A percentile compares a stretch with the other conserved stretches of the same genome.
These are phyloP conservation scores for Nephrotoma guestfalica DNA, from an alignment of 2,888 invertebrate genomes.

Conservation along the genomic window DNA sequence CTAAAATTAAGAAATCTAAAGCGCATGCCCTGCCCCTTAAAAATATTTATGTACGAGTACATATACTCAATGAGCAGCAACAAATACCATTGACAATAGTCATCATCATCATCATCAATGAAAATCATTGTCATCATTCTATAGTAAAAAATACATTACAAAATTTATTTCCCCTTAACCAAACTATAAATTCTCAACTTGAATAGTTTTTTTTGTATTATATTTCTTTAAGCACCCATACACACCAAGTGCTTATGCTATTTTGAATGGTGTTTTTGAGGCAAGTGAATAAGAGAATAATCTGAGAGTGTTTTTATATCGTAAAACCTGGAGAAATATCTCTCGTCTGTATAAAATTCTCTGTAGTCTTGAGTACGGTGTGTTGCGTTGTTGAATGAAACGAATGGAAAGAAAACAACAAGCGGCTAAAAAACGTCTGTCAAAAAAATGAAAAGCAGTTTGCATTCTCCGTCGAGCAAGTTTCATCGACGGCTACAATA, in stretches of 20 bases:
- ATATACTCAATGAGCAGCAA: background rate
- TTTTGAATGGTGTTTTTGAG: background rate
- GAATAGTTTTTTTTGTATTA: background rate
- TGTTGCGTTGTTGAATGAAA: background rate
- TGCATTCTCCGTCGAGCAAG: conserved; percentile 5
- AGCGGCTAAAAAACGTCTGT: conserved; percentile 3
- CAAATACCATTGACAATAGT: background rate
- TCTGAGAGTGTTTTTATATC: background rate
- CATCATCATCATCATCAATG: background rate
- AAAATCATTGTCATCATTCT: background rate
- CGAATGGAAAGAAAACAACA: background rate
- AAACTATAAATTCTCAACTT: background rate
- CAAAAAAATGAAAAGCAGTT: conserved; percentile 4
- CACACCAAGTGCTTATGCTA: background rate
- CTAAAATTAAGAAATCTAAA: background rate
- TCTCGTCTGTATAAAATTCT: background rate
- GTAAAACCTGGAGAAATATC: background rate
- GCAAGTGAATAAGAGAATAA: background rate
- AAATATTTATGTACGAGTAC: background rate
- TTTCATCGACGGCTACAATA: conserved; percentile 1
- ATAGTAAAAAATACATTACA: background rate
- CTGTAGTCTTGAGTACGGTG: background rate
- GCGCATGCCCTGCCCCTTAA: conserved; percentile 4
- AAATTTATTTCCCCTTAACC: background rate
- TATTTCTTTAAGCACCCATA: background rate